These are phyloP conservation scores for Cryptophagus acutangulus DNA, from an alignment of 2,888 invertebrate species.

Conservation along the genomic window DNA sequence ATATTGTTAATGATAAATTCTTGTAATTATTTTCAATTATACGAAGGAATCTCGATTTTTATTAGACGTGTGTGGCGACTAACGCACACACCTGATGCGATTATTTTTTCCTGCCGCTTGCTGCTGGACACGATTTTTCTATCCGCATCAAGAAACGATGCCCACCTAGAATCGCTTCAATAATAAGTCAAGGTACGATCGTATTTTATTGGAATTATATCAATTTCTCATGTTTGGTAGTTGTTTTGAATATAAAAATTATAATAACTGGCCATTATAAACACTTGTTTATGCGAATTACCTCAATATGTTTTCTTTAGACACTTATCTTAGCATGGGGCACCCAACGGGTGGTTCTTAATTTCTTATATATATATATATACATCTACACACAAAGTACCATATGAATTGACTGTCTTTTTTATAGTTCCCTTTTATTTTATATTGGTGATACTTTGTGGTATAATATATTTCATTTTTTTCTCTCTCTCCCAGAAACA, in stretches of 20 bases:
- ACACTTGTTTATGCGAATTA: conserved; percentile 40
- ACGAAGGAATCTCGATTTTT: conserved; percentile 3
- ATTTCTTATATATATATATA: conserved; percentile 6
- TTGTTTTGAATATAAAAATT: conserved; percentile 2
- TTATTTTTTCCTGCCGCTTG: no score
- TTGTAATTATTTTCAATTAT: conserved; percentile 26
- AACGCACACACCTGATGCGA: no score
- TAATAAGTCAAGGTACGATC: no score
- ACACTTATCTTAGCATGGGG: conserved; percentile 38
- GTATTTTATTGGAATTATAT: no score
- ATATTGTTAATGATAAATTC: conserved; percentile 13
- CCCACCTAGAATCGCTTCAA: no score
- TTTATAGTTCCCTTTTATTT: conserved; percentile 23
- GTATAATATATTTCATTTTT: conserved; percentile 7
- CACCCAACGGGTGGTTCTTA: conserved; percentile 32
- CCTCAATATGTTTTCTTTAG: conserved; percentile 35
- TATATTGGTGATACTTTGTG: conserved; percentile 9
- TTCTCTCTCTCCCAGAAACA: no score
- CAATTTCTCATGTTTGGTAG: conserved; percentile 1
- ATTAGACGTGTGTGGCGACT: conserved; percentile 1
- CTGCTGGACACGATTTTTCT: no score
- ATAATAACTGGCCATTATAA: conserved; percentile 26
- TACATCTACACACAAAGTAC: conserved; percentile 18
- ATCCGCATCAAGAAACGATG: no score
- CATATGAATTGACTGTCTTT: conserved; percentile 24